Conservation (phyloP, 2,888 invertebrate genomes). For the Ceratothoa steindachneri region DNA sequence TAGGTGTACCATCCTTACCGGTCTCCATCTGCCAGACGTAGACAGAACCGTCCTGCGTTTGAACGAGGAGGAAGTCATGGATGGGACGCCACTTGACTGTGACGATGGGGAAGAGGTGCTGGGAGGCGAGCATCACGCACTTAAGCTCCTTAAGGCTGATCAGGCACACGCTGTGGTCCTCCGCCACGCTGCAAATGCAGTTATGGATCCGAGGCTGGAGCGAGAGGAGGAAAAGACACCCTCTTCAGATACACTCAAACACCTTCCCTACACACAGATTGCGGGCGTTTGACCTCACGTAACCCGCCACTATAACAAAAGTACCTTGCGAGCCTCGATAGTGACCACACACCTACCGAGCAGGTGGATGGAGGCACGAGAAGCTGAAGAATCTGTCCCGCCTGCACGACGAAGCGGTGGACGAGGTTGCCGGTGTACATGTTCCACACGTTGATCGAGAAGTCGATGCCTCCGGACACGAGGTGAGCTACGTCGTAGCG, state of each 20-base stretch:
- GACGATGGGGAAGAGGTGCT: slow-evolving; percentile 92
- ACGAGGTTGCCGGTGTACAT: slow-evolving; percentile 80
- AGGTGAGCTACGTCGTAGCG: slow-evolving; percentile 83
- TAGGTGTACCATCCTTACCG: too few species aligned
- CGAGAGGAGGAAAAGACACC: too few species aligned
- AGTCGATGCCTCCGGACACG: slow-evolving; percentile 96
- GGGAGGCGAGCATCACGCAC: slow-evolving; percentile 86
- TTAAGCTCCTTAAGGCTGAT: slow-evolving; percentile 87
- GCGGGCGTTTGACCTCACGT: too few species aligned
- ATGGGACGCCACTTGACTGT: slow-evolving; percentile 93
- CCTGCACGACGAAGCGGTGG: slow-evolving; percentile 95
- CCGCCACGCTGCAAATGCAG: slow-evolving; percentile 92
- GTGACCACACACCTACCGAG: slow-evolving; percentile 35
- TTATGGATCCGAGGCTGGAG: slow-evolving; percentile 87
- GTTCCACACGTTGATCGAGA: slow-evolving; percentile 95
- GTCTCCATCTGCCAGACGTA: slow-evolving; percentile 99
- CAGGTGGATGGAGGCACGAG: slow-evolving; percentile 85
- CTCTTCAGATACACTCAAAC: too few species aligned
- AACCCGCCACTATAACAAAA: too few species aligned
- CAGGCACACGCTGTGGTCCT: slow-evolving; percentile 94
- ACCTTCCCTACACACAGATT: too few species aligned
- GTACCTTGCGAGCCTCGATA: too few species aligned
- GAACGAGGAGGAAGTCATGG: slow-evolving; percentile 96
- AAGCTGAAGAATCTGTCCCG: slow-evolving; percentile 91
- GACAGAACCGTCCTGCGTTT: slow-evolving; percentile 94